Base-by-base conservation (phyloP, 2,888 invertebrate genomes). In the Aspidiotus destructor region DNA sequence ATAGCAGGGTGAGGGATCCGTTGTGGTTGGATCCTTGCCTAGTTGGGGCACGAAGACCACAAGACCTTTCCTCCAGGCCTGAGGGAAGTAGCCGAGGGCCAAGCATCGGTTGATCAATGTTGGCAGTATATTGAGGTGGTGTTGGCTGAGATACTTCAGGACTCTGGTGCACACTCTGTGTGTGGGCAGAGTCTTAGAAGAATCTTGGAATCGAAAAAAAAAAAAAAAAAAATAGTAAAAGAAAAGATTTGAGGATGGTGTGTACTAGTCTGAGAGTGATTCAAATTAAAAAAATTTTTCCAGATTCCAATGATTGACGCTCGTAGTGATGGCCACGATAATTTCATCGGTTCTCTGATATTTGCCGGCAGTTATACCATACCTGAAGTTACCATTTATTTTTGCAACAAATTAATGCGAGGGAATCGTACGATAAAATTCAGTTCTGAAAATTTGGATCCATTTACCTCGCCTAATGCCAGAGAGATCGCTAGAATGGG, bases 261-360 rank as follows among this genome's bases (percentile, higher is more conserved):
- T 57, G 57, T 57, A n/a, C 48, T 44, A 8, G 13, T 44, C 8
- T 44, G 5, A 28, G 1, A 28, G 5, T 5, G 28, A 48, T n/a
- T 48, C 6, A 48, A 48, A 11, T 48, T 55, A 5, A 5, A 44
- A 10, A 3, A 62, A 17, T 65, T 0, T 48, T 73, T 74, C 42
- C 76, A 92, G 86, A 89, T 96, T 72, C 94, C 97, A 3, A 89
- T 98, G 73, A 95, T 94, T 76, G 95, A 97, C 76, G 85, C 89
- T 0, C 84, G 96, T 28, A 94, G 90, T 73, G 98, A 98, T 76
- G 98, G 96, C 1, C 84, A 90, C 71, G 92, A 94, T 73, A 98
- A 98, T 77, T 90, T 98, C 72, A 84, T 95, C 15, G 86, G 90
- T 0, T 90, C 97, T 0, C 79, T 98, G 13, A 84, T 96, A 53